Percentiles rank a stretch among this genome's conserved stretches.
Evolutionary conservation across 2,888 invertebrate genomes (phyloP).

Genomic region (Amphipoea lucens): DNA sequence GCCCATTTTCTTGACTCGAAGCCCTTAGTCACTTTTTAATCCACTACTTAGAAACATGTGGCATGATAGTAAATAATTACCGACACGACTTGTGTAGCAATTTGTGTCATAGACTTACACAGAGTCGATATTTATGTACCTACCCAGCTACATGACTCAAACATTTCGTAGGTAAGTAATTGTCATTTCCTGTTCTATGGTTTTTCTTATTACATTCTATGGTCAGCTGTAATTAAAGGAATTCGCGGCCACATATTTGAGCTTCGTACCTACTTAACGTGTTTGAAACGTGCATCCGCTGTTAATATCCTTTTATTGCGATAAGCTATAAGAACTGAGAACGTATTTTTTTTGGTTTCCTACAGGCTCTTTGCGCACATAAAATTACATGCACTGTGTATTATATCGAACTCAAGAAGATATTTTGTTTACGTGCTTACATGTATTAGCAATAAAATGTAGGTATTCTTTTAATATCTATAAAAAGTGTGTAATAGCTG

Average conservation of each 20-base stretch:
- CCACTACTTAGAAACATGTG: not conserved
- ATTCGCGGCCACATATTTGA: constrained; percentile 43
- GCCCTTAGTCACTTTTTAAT: not conserved
- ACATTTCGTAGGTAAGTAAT: constrained; percentile 45
- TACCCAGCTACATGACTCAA: constrained; percentile 23
- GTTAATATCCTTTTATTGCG: constrained; percentile 35
- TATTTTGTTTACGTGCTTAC: not conserved
- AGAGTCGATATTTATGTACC: constrained; percentile 14
- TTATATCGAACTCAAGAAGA: not conserved
- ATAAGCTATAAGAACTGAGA: constrained; percentile 19
- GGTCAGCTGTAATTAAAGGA: constrained; percentile 45
- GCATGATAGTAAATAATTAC: constrained; percentile 26
- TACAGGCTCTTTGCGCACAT: not conserved
- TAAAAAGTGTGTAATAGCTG: not conserved
- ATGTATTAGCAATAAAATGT: not conserved
- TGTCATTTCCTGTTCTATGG: constrained; percentile 39
- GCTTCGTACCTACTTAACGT: constrained; percentile 28
- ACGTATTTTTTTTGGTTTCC: constrained; percentile 11
- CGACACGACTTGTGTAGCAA: constrained; percentile 24
- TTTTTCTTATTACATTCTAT: constrained; percentile 47
- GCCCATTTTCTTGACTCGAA: not conserved
- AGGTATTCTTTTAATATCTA: not conserved
- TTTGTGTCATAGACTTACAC: constrained; percentile 31
- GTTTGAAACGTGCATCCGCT: constrained; percentile 52
- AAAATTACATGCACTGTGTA: not conserved